Evolutionary conservation across 2,113 vertebrate species (phyloP).

Genomic region (Sander vitreus): DNA sequence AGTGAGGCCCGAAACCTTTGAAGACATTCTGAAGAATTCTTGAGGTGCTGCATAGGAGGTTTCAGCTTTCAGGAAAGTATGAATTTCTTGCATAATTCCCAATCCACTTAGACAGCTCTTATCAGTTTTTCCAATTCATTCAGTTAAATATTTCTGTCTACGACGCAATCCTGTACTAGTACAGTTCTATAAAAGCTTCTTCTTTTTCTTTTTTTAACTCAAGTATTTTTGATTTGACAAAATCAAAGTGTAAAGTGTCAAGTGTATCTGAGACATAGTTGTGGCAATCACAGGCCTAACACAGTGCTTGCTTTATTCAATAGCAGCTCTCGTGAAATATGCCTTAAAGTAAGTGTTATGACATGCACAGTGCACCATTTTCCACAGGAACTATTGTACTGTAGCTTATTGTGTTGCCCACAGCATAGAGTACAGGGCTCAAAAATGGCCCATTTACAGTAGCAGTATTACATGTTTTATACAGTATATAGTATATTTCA

Average conservation of each 20-base stretch:
- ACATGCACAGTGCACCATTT: slow-evolving; percentile 2
- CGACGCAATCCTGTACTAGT: slow-evolving; percentile 1
- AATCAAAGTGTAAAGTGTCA: slow-evolving; percentile 27
- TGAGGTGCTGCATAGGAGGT: slow-evolving; percentile 18
- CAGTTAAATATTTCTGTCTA: slow-evolving; percentile 28
- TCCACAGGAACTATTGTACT: neutral
- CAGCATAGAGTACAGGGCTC: neutral
- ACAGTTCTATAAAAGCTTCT: slow-evolving; percentile 4
- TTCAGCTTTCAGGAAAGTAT: slow-evolving; percentile 39
- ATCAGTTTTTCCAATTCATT: slow-evolving; percentile 40
- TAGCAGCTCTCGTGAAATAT: slow-evolving; percentile 24
- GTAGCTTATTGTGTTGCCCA: neutral
- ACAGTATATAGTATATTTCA: neutral
- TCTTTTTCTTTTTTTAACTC: neutral
- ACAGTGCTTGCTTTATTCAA: slow-evolving; percentile 24
- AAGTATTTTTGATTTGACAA: slow-evolving; percentile 37
- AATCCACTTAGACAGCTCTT: slow-evolving; percentile 38
- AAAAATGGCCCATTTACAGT: neutral
- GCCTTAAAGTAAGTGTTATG: neutral
- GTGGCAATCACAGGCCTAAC: slow-evolving; percentile 13
- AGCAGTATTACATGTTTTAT: neutral
- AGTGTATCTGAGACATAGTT: slow-evolving; percentile 19
- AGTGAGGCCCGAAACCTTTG: slow-evolving; percentile 28
- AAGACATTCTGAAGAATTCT: slow-evolving; percentile 47
- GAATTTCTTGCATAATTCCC: slow-evolving; percentile 37